Base-by-base conservation (phyloP, 2,113 vertebrate species). In the Ornithorhynchus anatinus region DNA sequence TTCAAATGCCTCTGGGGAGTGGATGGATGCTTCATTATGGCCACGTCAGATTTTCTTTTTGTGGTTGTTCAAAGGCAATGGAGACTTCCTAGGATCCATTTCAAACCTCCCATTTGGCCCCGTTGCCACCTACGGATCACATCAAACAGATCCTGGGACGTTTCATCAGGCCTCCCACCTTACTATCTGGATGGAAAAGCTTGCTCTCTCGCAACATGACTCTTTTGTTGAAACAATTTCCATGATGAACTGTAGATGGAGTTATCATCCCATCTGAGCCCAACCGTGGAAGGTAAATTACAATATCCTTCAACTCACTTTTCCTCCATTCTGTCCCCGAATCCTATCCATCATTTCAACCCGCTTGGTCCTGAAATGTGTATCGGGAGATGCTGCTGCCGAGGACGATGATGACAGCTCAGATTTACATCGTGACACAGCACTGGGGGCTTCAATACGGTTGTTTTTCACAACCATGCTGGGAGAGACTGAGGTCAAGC, bases 241-340 rank as follows among this genome's bases (percentile, higher is more conserved):
- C 25, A 0, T 7, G 19, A 72, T 68, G 79, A 79, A 80, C 91
- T 85, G 75, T 91, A 94, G 88, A 66, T 92, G 89, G 89, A 60
- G 88, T 84, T 85, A 77, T 85, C 65, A 79, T 77, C 58, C 70
- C 75, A 82, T 72, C 45, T 72, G 39, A 80, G 84, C 44, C 20
- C 27, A n/a, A 25, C 31, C 13, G 22, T 33, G 8, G 71, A 75
- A 57, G 31, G 10, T n/a, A 69, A 84, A 75, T 68, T 47, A 23
- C 59, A 73, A 82, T 63, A 54, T 35, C 48, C 31, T 37, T 45
- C 19, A 25, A 37, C 0, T 1, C 6, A 33, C 25, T 74, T 77
- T 44, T 77, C 54, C 43, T 69, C 40, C 36, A 25, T 44, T 47
- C 23, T 31, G 38, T 31, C 20, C 48, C n/a, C n/a, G n/a, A n/a